Percentiles rank a stretch among this genome's conserved stretches.
phyloP scores from a whole-genome alignment of 2,888 invertebrate species.

The Acronicta psi region DNA sequence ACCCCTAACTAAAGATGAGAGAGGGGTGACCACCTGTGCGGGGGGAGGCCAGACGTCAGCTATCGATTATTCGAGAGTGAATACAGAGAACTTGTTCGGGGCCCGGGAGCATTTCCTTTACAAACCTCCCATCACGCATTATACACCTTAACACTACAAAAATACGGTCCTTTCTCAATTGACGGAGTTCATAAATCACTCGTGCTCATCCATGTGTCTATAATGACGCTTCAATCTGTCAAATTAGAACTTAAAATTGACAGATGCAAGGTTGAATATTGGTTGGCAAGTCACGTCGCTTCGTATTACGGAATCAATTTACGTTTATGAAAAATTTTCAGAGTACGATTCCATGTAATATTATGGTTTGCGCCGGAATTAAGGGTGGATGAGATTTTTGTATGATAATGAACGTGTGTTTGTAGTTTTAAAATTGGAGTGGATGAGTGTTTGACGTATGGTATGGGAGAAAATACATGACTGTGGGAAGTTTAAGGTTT shows the following conservation, averaged over 20 bases:
- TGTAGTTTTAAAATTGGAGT: constrained; percentile 22
- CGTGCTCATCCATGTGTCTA: constrained; percentile 71
- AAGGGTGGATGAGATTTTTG: constrained; percentile 53
- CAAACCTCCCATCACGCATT: constrained; percentile 61
- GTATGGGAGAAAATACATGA: neutral
- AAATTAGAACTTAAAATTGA: constrained; percentile 63
- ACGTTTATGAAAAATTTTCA: constrained; percentile 75
- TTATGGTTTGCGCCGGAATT: constrained; percentile 64
- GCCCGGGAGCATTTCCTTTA: constrained; percentile 76
- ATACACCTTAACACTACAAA: constrained; percentile 63
- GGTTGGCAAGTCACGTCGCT: constrained; percentile 46
- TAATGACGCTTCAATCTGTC: constrained; percentile 68
- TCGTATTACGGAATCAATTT: constrained; percentile 71
- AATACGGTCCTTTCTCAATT: constrained; percentile 64
- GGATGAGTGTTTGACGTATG: constrained; percentile 26
- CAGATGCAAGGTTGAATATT: constrained; percentile 58
- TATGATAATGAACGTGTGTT: constrained; percentile 54
- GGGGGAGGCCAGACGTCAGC: constrained; percentile 85
- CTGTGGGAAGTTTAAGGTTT: too few relatives aligned
- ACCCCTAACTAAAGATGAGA: constrained; percentile 65
- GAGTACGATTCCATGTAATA: constrained; percentile 74
- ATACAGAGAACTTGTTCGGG: constrained; percentile 76
- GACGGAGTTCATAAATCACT: constrained; percentile 71
- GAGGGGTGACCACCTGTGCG: constrained; percentile 76
- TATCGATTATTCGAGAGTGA: constrained; percentile 88